Conservation (phyloP, 1,140 invertebrate species). For the Lordiphosa collinella region DNA sequence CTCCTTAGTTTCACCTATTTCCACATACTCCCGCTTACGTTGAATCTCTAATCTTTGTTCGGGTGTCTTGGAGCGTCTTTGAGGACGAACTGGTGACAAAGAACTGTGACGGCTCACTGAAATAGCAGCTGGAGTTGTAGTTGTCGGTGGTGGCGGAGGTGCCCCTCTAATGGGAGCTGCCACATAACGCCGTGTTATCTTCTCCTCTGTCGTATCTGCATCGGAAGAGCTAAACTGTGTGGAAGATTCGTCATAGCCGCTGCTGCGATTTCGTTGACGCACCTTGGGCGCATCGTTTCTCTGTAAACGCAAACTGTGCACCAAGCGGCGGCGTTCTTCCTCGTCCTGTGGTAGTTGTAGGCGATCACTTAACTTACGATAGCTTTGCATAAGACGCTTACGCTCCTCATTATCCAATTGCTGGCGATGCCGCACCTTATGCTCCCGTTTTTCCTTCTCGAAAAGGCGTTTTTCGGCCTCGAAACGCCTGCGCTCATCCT, state of each 20-base stretch:
- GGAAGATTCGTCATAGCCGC: slow-evolving; percentile 73
- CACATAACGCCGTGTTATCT: slow-evolving; percentile 20
- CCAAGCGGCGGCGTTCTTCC: slow-evolving; percentile 63
- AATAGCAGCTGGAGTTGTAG: background rate
- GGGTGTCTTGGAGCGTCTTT: slow-evolving; percentile 68
- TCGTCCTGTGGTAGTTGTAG: slow-evolving; percentile 70
- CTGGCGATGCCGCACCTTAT: slow-evolving; percentile 70
- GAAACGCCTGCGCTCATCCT: slow-evolving; percentile 74
- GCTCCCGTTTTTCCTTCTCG: slow-evolving; percentile 73
- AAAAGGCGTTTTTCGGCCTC: slow-evolving; percentile 75
- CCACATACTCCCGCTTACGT: slow-evolving; percentile 47
- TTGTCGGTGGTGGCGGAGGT: slow-evolving; percentile 30
- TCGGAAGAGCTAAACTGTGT: slow-evolving; percentile 77
- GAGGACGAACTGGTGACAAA: slow-evolving; percentile 62
- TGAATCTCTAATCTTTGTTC: slow-evolving; percentile 45
- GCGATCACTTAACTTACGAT: slow-evolving; percentile 74
- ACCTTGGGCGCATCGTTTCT: slow-evolving; percentile 45
- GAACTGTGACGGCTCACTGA: slow-evolving; percentile 57
- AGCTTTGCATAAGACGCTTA: slow-evolving; percentile 64
- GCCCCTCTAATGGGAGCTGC: slow-evolving; percentile 57
- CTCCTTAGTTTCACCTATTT: slow-evolving; percentile 35
- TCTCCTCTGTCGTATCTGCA: slow-evolving; percentile 57
- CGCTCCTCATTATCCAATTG: slow-evolving; percentile 71
- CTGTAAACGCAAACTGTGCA: slow-evolving; percentile 68
- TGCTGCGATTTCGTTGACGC: slow-evolving; percentile 52